Base-by-base conservation (phyloP, 2,888 invertebrate species). In the Zele albiditarsus region DNA sequence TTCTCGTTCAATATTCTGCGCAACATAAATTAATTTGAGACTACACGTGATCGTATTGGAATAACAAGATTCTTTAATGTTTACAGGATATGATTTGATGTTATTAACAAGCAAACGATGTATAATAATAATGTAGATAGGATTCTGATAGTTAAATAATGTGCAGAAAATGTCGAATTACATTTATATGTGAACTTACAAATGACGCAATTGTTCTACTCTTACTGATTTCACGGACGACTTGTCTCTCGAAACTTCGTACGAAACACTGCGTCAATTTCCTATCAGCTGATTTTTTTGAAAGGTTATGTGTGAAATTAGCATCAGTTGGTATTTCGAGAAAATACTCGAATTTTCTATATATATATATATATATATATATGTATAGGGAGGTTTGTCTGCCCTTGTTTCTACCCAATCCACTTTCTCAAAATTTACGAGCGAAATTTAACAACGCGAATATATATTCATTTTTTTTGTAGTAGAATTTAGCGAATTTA, bases 121-220 rank as follows among this genome's bases (percentile, higher is more conserved):
- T 10, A 4, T 3, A 8, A 53, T 20, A 20, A 20, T n/a, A 20
- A 20, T 20, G 20, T 20, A 53, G 3, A 31, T n/a, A 49, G 3
- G 23, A 57, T 8, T 1, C 16, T 1, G 31, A 53, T 20, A 10
- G 16, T 3, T 38, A 16, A 20, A 38, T 20, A 42, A 46, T 31
- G 25, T 49, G 27, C 49, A 66, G 31, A 38, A 38, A 27, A 16
- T 46, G 27, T 28, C 63, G n/a, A 16, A 23, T 53, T 6, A 46
- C 20, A 53, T 6, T 20, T 16, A 53, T 38, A 12, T 12, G 38
- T 84, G 80, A 80, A 85, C 84, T 86, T 82, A 85, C 82, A 83
- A n/a, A n/a, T 85, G 81, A 85, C 71, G 86, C 81, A 85, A 84
- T 80, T 78, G 31, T 69, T 80, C 81, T 82, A 74, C 60, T 77